Percentiles rank a stretch among this genome's conserved stretches.
Evolutionary conservation across 2,888 invertebrate species (phyloP).

Genomic region (Lacanobia wlatinum): DNA sequence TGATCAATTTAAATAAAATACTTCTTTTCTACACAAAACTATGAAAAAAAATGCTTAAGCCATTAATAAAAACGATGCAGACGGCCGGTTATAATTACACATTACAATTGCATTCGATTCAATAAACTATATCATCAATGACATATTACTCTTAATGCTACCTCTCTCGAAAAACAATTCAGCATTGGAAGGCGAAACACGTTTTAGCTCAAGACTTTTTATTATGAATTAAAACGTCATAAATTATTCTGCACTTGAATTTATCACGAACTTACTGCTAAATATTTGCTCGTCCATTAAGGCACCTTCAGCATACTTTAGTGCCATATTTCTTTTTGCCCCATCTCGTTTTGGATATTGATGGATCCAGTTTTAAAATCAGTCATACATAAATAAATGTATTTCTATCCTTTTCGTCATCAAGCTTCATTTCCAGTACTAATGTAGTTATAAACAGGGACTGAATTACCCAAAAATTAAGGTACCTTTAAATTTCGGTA

Average conservation of each 20-base stretch:
- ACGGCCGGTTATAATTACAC: constrained; percentile 2
- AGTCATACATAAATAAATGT: constrained; percentile 46
- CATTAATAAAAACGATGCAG: neutral
- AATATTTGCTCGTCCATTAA: constrained; percentile 69
- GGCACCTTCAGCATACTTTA: constrained; percentile 71
- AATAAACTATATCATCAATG: constrained; percentile 30
- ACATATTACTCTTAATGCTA: constrained; percentile 29
- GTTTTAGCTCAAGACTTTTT: constrained; percentile 67
- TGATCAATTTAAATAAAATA: too few relatives aligned
- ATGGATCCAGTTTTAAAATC: constrained; percentile 58
- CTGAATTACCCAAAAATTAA: too few relatives aligned
- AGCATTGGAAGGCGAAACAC: constrained; percentile 64
- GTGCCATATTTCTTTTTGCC: constrained; percentile 67
- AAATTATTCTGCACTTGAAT: constrained; percentile 78
- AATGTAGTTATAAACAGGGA: neutral
- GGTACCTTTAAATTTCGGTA: too few relatives aligned
- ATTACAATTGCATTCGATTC: constrained; percentile 2
- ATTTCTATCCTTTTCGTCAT: constrained; percentile 5
- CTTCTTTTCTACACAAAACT: too few relatives aligned
- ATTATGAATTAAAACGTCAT: constrained; percentile 80
- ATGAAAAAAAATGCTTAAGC: neutral
- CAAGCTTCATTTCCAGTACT: constrained; percentile 9
- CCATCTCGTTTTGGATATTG: constrained; percentile 38
- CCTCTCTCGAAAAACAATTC: constrained; percentile 37
- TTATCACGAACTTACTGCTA: constrained; percentile 71